Base-by-base conservation (phyloP, 1,140 invertebrate species). In the Halesus radiatus region DNA sequence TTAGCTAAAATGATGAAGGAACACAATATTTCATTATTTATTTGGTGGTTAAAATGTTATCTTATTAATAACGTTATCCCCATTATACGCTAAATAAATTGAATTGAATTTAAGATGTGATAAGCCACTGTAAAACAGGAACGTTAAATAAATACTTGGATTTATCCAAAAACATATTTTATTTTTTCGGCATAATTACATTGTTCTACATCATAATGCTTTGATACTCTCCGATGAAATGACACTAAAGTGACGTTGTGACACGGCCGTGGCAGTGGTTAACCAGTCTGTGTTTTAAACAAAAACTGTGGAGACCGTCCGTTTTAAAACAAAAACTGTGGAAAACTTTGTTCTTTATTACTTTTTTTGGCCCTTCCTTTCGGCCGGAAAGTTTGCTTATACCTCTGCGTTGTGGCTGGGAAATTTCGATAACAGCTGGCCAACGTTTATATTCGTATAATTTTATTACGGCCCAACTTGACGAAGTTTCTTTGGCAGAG, bases 361-460 rank as follows among this genome's bases (percentile, higher is more conserved):
- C 80, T 75, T 83, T 83, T 83, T 78, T 56, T 75, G 4, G 54
- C 29, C 62, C 37, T 22, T 18, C 37, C 72, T 76, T 54, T 37
- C 23, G 37, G 20, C 58, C 26, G 22, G 22, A 58, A 32, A 26
- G 10, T 50, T 20, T 22, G 3, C n/a, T n/a, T 50, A 3, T 22
- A 23, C 13, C 54, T 58, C 72, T 32, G 58, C 72, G 29, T 60
- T 60, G 52, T 20, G 54, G 53, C 26, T 26, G 26, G 53, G 20
- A 70, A 73, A 81, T 74, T 79, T 76, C 50, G 70, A 79, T 78
- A 80, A 75, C 81, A 80, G 78, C 78, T 80, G 81, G 66, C 72
- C 58, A 60, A 23, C 20, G 60, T 23, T 37, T 54, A 75, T 74
- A 78, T 66, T 52, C 70, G 80, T 77, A 70, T 82, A 82, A 82